Base-by-base conservation (phyloP, 1,140 invertebrate genomes). In the Hermatobates lingyangjiaoensis region DNA sequence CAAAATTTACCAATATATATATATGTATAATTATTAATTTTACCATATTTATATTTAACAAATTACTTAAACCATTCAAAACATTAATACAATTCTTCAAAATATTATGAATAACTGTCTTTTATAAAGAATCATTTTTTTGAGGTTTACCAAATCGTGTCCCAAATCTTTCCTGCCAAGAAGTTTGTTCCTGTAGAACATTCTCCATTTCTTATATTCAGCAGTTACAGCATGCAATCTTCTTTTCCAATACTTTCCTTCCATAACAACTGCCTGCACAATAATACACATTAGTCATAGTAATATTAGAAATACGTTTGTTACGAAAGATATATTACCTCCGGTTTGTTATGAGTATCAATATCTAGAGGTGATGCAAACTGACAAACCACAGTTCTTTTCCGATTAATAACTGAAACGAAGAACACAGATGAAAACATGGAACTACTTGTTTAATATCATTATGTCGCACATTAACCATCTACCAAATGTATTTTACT, bases 191-290 rank as follows among this genome's bases (percentile, higher is more conserved):
- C 86, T 80, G 70, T 85, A 90, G 73, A 89, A 96, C 70, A 89
- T 82, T 42, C 95, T 79, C 95, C 95, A 99, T 83, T 93, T 94
- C 75, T 97, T 96, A 71, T 99, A 99, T 71, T 98, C 95, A 48
- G 91, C 90, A 60, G 90, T 93, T 20, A 98, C 92, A 21, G 90
- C 93, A 58, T 91, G 86, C 50, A 94, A 76, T 70, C 91, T 81
- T 64, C 95, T 69, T 72, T 98, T 98, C 94, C 95, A 98, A 68
- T 98, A 99, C 75, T 97, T 96, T 40, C 91, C 91, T 72, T 97
- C 92, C 61, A 96, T 73, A 51, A 95, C 86, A 50, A 93, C 84
- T 58, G 90, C 85, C 87, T 90, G 64, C 53, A 68, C 68, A 56
- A 53, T 12, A 34, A 44, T 15, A 44, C 7, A 20, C 5, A 10